Conservation (phyloP, 2,113 vertebrate species). For the Ibidorhyncha struthersii region DNA sequence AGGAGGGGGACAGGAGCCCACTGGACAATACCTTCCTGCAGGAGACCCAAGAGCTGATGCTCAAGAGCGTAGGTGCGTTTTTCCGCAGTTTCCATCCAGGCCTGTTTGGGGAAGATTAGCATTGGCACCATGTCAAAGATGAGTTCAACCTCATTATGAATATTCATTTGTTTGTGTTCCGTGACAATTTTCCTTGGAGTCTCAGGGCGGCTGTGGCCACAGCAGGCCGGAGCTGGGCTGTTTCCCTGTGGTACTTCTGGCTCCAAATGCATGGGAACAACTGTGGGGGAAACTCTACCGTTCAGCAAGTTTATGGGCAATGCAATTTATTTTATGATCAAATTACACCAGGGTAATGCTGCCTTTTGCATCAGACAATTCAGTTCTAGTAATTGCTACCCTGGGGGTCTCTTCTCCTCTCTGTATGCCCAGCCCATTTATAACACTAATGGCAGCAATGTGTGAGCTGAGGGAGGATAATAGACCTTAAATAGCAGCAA, state of each 20-base stretch:
- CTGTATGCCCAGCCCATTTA: conserved; percentile 37
- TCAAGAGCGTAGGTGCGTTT: rapidly evolving
- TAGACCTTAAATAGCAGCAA: conserved; percentile 45
- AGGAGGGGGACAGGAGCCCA: neutral
- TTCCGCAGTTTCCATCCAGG: neutral
- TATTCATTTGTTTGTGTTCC: neutral
- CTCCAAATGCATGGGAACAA: neutral
- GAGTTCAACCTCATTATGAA: neutral
- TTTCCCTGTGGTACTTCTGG: neutral
- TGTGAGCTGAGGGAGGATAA: conserved; percentile 29
- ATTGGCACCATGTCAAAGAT: neutral
- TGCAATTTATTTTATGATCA: conserved; percentile 74
- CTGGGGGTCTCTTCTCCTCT: conserved; percentile 32
- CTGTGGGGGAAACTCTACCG: neutral
- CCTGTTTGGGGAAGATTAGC: neutral
- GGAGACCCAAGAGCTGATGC: neutral
- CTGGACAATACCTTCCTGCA: rapidly evolving
- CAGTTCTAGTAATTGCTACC: conserved; percentile 69
- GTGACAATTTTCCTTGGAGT: neutral
- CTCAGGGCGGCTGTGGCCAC: neutral
- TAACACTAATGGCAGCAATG: neutral
- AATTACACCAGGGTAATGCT: conserved; percentile 59
- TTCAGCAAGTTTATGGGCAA: conserved; percentile 64
- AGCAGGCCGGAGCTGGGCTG: neutral
- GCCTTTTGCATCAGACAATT: conserved; percentile 69